A percentile compares a stretch with the other conserved stretches of the same genome.
Evolutionary conservation across 2,888 invertebrate species (phyloP).

Genomic region (Drosophila trichaetosa): DNA sequence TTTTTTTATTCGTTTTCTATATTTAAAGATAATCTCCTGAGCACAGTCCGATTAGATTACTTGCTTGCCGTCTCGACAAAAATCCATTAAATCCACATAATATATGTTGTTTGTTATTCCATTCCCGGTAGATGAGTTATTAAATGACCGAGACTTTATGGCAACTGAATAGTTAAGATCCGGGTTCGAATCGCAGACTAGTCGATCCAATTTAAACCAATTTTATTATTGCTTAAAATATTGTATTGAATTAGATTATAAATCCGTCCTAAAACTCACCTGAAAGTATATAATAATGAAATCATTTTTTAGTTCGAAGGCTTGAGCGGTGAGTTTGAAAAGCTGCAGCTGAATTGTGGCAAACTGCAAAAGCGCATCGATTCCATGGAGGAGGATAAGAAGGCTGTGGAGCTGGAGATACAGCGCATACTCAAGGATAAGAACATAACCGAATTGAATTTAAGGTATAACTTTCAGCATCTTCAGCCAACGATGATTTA

Average conservation of each 20-base stretch:
- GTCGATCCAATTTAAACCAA: background rate
- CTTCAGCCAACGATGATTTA: fast-evolving
- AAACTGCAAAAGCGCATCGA: slow-evolving; percentile 92
- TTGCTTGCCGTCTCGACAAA: slow-evolving; percentile 21
- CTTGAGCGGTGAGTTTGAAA: slow-evolving; percentile 91
- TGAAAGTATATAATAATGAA: background rate
- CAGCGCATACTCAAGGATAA: slow-evolving; percentile 91
- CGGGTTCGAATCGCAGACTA: slow-evolving; percentile 18
- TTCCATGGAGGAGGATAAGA: slow-evolving; percentile 90
- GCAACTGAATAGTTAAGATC: slow-evolving; percentile 9
- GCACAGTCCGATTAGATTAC: slow-evolving; percentile 25
- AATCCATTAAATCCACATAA: slow-evolving; percentile 6
- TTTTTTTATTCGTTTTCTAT: background rate
- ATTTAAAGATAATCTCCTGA: slow-evolving; percentile 2
- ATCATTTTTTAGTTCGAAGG: slow-evolving; percentile 87
- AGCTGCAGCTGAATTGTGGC: slow-evolving; percentile 90
- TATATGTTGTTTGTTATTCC: background rate
- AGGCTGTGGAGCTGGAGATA: slow-evolving; percentile 90
- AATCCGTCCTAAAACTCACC: background rate
- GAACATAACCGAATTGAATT: slow-evolving; percentile 89
- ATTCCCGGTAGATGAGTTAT: slow-evolving; percentile 6
- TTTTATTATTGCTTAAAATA: background rate
- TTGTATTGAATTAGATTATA: background rate
- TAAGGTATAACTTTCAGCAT: slow-evolving; percentile 85
- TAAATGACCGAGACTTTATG: slow-evolving; percentile 9